Conservation (phyloP, 1,140 invertebrate genomes). For the Pseudomyrmex concolor region DNA sequence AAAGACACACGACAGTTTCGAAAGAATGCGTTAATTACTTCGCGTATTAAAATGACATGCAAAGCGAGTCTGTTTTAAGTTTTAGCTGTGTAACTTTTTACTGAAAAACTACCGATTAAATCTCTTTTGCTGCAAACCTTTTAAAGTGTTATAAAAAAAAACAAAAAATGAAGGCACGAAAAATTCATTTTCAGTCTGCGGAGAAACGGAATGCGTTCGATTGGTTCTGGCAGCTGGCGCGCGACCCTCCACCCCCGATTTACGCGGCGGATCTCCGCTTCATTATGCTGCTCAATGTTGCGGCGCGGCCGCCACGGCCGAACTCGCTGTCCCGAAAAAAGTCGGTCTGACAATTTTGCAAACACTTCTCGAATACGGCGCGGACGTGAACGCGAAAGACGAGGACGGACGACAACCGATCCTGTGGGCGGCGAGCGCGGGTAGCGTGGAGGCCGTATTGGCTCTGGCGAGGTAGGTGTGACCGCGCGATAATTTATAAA, state of each 20-base stretch:
- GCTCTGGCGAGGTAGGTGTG: slow-evolving; percentile 91
- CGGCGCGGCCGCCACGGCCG: slow-evolving; percentile 90
- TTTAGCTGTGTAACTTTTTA: too few species aligned
- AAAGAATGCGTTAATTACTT: background rate
- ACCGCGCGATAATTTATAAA: too few species aligned
- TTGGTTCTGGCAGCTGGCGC: slow-evolving; percentile 94
- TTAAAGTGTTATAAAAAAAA: background rate
- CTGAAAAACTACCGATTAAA: too few species aligned
- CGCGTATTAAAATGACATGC: background rate
- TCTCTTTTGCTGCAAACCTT: background rate
- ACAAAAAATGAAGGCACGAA: background rate
- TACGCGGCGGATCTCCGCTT: slow-evolving; percentile 96
- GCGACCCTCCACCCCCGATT: slow-evolving; percentile 93
- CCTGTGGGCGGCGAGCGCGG: slow-evolving; percentile 98
- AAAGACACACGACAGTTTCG: background rate
- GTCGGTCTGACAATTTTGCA: slow-evolving; percentile 93
- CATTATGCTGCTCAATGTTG: slow-evolving; percentile 99
- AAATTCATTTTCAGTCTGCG: slow-evolving; percentile 89
- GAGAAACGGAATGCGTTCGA: slow-evolving; percentile 94
- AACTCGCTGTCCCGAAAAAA: slow-evolving; percentile 84
- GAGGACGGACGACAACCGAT: slow-evolving; percentile 96
- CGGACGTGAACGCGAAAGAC: slow-evolving; percentile 94
- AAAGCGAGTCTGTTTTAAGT: background rate
- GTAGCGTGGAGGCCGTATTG: slow-evolving; percentile 95
- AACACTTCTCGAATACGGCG: slow-evolving; percentile 92